A percentile compares a stretch with the other conserved stretches of the same genome.
Evolutionary conservation across 1,140 invertebrate species (phyloP).

Genomic region (Caerostris darwini): DNA sequence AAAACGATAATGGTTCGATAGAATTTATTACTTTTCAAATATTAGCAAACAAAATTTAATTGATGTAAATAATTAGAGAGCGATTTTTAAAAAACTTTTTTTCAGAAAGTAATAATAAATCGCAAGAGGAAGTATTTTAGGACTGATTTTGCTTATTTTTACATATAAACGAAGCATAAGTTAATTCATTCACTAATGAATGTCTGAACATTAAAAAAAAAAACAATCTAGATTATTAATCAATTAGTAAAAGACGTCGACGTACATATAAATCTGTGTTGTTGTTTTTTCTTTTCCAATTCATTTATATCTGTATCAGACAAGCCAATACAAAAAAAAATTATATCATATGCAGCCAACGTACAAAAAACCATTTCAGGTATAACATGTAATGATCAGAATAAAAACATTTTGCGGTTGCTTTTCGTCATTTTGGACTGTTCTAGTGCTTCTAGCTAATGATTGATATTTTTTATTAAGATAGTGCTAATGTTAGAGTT

Average conservation of each 20-base stretch:
- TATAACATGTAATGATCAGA: not conserved
- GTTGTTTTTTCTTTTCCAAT: not conserved
- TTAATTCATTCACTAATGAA: too few species aligned
- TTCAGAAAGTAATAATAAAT: too few species aligned
- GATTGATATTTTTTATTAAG: conserved; percentile 1
- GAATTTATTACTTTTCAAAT: too few species aligned
- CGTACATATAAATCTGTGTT: not conserved
- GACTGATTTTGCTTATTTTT: too few species aligned
- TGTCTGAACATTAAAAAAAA: not conserved
- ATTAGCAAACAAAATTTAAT: too few species aligned
- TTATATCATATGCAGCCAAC: not conserved
- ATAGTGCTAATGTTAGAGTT: not conserved
- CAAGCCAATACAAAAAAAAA: not conserved
- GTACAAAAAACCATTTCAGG: not conserved
- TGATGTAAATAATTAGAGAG: too few species aligned
- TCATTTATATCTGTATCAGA: not conserved
- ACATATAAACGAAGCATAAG: too few species aligned
- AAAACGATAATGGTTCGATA: too few species aligned
- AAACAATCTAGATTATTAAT: not conserved
- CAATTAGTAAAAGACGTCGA: not conserved
- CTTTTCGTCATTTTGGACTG: not conserved
- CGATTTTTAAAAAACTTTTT: too few species aligned
- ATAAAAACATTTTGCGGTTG: not conserved
- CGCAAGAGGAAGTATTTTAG: too few species aligned
- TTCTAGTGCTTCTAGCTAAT: not conserved